Percentiles rank a stretch among this genome's conserved stretches.
phyloP scores from a whole-genome alignment of 1,140 invertebrate species.

The Lysiphlebus fabarum region DNA sequence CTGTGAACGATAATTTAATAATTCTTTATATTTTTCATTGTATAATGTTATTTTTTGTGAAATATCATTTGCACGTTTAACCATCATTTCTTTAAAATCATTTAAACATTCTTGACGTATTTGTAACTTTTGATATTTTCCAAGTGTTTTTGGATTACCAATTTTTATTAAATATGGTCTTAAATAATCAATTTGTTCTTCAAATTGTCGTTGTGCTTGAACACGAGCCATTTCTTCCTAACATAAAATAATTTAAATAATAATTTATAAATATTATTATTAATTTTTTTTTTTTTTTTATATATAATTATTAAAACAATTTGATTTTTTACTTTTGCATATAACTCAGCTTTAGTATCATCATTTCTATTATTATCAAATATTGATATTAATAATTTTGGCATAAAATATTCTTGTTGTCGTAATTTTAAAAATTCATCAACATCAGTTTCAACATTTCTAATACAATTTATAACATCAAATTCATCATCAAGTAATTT shows the following conservation, averaged over 20 bases:
- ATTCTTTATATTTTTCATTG: slow-evolving; percentile 26
- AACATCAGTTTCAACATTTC: slow-evolving; percentile 55
- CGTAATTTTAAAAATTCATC: slow-evolving; percentile 50
- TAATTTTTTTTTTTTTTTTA: too few species aligned
- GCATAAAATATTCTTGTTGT: slow-evolving; percentile 47
- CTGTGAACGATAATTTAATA: slow-evolving; percentile 33
- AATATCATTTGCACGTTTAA: slow-evolving; percentile 56
- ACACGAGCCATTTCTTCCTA: slow-evolving; percentile 47
- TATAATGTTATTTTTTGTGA: slow-evolving; percentile 54
- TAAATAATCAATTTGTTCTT: slow-evolving; percentile 55
- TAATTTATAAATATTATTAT: not conserved
- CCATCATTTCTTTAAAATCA: slow-evolving; percentile 57
- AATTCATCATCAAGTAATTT: slow-evolving; percentile 56
- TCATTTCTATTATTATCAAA: slow-evolving; percentile 60
- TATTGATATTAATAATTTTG: slow-evolving; percentile 52
- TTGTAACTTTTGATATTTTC: slow-evolving; percentile 43
- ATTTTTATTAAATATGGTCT: slow-evolving; percentile 58
- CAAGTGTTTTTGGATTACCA: slow-evolving; percentile 45
- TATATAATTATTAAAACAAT: too few species aligned
- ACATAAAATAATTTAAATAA: slow-evolving; percentile 9
- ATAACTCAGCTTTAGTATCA: slow-evolving; percentile 48
- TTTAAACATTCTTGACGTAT: slow-evolving; percentile 54
- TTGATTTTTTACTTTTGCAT: slow-evolving; percentile 40
- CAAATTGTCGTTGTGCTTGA: slow-evolving; percentile 40
- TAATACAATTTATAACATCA: slow-evolving; percentile 44